Evolutionary conservation across 2,113 vertebrate genomes (phyloP).

Genomic region (Calonectris borealis): DNA sequence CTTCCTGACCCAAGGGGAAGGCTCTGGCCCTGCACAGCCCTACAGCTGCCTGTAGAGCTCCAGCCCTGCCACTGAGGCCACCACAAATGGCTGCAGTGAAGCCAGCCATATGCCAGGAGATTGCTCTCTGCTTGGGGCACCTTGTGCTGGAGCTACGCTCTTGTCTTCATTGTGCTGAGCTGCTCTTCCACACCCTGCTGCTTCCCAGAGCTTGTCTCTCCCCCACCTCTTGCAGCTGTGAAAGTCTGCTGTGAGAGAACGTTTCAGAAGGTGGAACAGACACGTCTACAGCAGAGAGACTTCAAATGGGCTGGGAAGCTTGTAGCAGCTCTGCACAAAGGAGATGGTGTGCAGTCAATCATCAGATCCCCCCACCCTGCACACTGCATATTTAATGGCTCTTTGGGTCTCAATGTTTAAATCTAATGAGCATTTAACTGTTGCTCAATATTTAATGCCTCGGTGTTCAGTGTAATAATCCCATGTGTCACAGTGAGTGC

Average conservation of each 20-base stretch:
- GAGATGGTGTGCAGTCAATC: neutral
- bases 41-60: neutral
- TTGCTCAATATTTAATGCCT: neutral
- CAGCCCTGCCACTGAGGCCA: neutral
- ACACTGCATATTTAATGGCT: neutral
- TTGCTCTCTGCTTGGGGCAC: neutral
- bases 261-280: neutral
- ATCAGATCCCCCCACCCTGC: neutral
- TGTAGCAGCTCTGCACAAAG: neutral
- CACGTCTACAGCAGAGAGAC: neutral
- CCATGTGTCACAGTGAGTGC: neutral
- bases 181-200: neutral
- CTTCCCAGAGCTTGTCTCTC: neutral
- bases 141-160: accelerated
- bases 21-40: neutral
- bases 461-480: neutral
- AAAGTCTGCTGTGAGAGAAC: neutral
- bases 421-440: constrained; percentile 14
- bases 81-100: neutral
- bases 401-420: neutral
- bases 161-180: accelerated
- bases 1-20: neutral
- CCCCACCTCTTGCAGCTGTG: neutral
- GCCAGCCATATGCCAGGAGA: neutral
- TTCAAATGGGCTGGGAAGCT: neutral